phyloP scores from a whole-genome alignment of 1,140 invertebrate species.

The Neodiprion pinetum region DNA sequence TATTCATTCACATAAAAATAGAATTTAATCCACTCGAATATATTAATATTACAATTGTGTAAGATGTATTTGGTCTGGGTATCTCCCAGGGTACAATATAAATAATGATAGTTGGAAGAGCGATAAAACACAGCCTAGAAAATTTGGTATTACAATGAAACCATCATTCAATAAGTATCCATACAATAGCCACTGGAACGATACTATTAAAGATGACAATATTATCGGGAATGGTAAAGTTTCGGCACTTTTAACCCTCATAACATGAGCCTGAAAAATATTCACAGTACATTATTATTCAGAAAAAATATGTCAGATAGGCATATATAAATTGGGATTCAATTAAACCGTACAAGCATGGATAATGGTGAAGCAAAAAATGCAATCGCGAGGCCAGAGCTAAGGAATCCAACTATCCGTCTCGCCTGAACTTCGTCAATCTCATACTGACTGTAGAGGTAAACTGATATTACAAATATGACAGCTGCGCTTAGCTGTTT shows the following conservation, averaged over 20 bases:
- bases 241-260: constrained; percentile 76
- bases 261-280: constrained; percentile 69
- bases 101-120: constrained; percentile 75
- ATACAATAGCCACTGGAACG: constrained; percentile 78
- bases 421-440: constrained; percentile 40
- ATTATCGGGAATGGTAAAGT: constrained; percentile 82
- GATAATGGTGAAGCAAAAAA: constrained; percentile 83
- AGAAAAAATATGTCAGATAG: constrained; percentile 25
- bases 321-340: constrained; percentile 10
- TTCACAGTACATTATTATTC: constrained; percentile 11
- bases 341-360: constrained; percentile 65
- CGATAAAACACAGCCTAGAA: constrained; percentile 73
- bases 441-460: constrained; percentile 58
- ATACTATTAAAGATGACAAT: constrained; percentile 76
- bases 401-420: constrained; percentile 67
- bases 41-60: constrained; percentile 35
- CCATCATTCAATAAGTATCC: constrained; percentile 73
- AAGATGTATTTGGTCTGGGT: constrained; percentile 36
- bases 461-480: constrained; percentile 51
- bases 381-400: constrained; percentile 74
- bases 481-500: constrained; percentile 58
- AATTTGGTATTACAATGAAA: constrained; percentile 79
- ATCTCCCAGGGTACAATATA: constrained; percentile 69
- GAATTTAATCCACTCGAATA: no score
- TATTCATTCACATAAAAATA: no score